Conservation (phyloP, 1,140 invertebrate genomes). For the Manduca sexta region DNA sequence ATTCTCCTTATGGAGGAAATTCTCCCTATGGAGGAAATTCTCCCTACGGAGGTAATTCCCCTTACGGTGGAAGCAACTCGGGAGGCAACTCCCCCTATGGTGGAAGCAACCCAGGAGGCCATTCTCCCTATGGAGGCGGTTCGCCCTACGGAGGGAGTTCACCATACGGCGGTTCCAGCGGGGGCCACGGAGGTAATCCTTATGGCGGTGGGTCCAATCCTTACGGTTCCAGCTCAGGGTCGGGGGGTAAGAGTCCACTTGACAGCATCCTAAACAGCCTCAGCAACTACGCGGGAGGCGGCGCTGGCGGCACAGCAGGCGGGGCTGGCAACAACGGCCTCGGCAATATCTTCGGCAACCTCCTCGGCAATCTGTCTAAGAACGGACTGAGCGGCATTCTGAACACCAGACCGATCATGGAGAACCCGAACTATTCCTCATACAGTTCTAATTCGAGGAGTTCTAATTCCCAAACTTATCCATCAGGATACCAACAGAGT, state of each 20-base stretch:
- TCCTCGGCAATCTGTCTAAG: constrained; percentile 55
- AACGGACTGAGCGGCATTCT: constrained; percentile 41
- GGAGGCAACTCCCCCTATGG: too few species aligned
- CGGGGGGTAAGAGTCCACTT: constrained; percentile 38
- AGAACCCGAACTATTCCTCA: constrained; percentile 59
- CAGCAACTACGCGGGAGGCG: constrained; percentile 39
- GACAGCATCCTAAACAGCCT: constrained; percentile 46
- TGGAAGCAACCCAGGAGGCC: too few species aligned
- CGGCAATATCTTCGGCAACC: constrained; percentile 53
- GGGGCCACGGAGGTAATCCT: constrained; percentile 14
- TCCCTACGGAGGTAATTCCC: constrained; percentile 23
- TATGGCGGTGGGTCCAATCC: constrained; percentile 7
- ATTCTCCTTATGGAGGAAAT: constrained; percentile 9
- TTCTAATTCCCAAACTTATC: constrained; percentile 53
- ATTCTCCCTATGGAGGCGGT: too few species aligned
- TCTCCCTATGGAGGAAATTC: constrained; percentile 29
- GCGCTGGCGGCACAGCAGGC: constrained; percentile 18
- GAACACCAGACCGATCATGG: constrained; percentile 58
- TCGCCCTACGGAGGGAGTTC: constrained; percentile 22
- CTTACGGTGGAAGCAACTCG: not conserved
- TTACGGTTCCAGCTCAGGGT: constrained; percentile 9
- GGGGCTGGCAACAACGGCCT: constrained; percentile 17
- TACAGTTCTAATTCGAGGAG: constrained; percentile 52
- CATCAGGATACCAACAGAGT: constrained; percentile 46
- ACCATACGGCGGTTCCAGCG: constrained; percentile 16